A percentile compares a stretch with the other conserved stretches of the same genome.
These are phyloP conservation scores for Melanocharis versteri DNA, from an alignment of 2,113 vertebrate genomes.

Conservation along the genomic window DNA sequence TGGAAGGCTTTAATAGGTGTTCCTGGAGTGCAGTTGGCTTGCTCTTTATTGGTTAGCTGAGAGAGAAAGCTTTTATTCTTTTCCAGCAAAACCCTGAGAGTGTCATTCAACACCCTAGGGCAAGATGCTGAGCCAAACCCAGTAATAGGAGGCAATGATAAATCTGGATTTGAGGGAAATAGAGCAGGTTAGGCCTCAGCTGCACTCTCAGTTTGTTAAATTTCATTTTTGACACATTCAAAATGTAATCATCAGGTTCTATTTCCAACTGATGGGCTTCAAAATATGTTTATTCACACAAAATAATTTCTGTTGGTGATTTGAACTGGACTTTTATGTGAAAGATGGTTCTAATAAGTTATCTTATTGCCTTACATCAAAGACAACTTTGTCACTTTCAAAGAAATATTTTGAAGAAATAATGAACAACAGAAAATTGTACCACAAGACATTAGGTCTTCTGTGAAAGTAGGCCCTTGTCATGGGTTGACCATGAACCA, in stretches of 20 bases:
- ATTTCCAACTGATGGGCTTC: neutral
- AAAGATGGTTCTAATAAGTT: neutral
- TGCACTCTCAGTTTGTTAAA: neutral
- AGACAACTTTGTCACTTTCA: neutral
- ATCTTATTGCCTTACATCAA: neutral
- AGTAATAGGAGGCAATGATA: neutral
- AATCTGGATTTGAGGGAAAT: neutral
- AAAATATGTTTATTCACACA: neutral
- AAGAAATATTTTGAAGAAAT: neutral
- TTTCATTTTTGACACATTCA: neutral
- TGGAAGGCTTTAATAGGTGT: conserved; percentile 49
- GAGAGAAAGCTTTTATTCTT: conserved; percentile 39
- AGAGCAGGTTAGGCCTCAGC: neutral
- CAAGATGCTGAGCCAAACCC: neutral
- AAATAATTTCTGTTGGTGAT: neutral
- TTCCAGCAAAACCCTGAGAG: conserved; percentile 26
- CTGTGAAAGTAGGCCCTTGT: neutral
- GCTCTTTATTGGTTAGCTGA: conserved; percentile 21
- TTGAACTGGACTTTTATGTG: neutral
- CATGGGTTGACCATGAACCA: no score
- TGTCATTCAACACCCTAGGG: conserved; percentile 8
- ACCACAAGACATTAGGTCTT: neutral
- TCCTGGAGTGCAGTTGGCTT: conserved; percentile 35
- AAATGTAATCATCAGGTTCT: neutral
- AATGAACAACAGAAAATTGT: neutral